Evolutionary conservation across 2,113 vertebrate species (phyloP).

Genomic region (Stomatorhinus ivindoensis): DNA sequence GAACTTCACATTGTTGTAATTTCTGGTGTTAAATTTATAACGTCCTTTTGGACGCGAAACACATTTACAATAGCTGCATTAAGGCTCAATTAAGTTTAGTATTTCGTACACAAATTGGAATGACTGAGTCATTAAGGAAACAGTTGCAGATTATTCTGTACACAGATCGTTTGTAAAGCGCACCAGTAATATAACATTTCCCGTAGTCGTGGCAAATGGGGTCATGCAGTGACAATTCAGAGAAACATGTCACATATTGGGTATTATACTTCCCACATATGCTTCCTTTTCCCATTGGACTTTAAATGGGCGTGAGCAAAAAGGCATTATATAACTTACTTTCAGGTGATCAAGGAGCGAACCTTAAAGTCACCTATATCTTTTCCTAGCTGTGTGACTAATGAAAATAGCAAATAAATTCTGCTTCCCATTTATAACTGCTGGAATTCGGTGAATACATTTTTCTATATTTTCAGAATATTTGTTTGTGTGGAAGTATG

Average conservation of each 20-base stretch:
- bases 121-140: not conserved
- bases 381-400: not conserved
- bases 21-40: not conserved
- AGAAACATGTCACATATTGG: not conserved
- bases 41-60: not conserved
- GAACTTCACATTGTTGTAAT: not conserved
- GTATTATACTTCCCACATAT: not conserved
- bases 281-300: not conserved
- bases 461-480: not conserved
- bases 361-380: not conserved
- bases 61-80: not conserved
- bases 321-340: not conserved
- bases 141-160: not conserved
- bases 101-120: not conserved
- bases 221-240: not conserved
- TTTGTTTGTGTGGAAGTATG: not conserved
- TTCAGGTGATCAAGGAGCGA: not conserved
- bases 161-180: not conserved
- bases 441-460: not conserved
- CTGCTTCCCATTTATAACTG: not conserved
- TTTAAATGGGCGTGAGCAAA: not conserved
- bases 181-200: not conserved
- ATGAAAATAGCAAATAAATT: not conserved
- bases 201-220: not conserved
- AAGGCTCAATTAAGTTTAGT: not conserved